These are phyloP conservation scores for Pachypsylla venusta DNA, from an alignment of 1,140 invertebrate species.

Conservation along the genomic window DNA sequence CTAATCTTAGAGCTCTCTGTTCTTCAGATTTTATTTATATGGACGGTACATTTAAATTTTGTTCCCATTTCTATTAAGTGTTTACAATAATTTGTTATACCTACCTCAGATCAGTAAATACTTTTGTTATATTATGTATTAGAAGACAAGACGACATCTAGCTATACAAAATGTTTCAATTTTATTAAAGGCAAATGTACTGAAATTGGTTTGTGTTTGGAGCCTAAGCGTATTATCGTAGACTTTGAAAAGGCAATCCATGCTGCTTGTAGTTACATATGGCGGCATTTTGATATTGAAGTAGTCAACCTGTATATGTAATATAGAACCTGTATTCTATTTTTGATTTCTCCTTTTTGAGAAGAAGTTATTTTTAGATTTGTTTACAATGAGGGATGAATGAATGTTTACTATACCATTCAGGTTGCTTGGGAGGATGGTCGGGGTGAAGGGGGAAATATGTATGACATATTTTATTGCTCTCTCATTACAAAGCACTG, in stretches of 20 bases:
- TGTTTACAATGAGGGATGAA: too few species aligned
- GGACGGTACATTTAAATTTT: not conserved
- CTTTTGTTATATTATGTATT: not conserved
- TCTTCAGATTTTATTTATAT: not conserved
- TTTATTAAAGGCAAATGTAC: not conserved
- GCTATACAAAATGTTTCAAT: not conserved
- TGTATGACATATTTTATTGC: too few species aligned
- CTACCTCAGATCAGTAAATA: not conserved
- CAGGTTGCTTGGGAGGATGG: too few species aligned
- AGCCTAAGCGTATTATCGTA: not conserved
- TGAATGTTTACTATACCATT: too few species aligned
- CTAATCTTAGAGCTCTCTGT: not conserved
- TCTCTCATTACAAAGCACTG: too few species aligned
- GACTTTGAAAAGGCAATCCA: not conserved
- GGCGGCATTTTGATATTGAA: not conserved
- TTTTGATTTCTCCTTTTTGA: too few species aligned
- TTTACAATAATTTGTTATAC: not conserved
- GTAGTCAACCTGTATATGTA: too few species aligned
- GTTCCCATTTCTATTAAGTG: not conserved
- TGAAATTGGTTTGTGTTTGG: not conserved
- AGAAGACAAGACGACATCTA: not conserved
- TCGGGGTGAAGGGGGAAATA: too few species aligned
- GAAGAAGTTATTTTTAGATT: too few species aligned
- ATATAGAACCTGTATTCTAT: too few species aligned
- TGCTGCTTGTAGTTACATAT: not conserved